phyloP scores from a whole-genome alignment of 1,140 invertebrate species.

The Whitmania pigra region DNA sequence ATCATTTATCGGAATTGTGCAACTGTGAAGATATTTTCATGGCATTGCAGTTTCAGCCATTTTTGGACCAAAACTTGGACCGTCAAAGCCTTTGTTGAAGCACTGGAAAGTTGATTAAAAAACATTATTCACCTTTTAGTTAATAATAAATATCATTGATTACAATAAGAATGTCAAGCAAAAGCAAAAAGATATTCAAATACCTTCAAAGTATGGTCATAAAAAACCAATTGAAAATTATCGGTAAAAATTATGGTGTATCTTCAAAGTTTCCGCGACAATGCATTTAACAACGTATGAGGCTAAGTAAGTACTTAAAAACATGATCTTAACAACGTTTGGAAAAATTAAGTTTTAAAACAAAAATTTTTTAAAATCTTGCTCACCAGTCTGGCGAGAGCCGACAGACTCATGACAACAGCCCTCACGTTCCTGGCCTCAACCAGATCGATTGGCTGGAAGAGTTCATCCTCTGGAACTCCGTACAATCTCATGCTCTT shows the following conservation, averaged over 20 bases:
- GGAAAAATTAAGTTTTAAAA: background rate
- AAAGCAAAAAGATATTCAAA: background rate
- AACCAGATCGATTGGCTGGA: slow-evolving; percentile 85
- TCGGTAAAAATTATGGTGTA: background rate
- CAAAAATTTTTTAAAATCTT: background rate
- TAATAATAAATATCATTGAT: background rate
- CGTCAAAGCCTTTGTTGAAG: slow-evolving; percentile 17
- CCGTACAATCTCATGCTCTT: slow-evolving; percentile 65
- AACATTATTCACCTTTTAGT: background rate
- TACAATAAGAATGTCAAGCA: background rate
- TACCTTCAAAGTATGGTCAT: background rate
- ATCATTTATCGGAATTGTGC: background rate
- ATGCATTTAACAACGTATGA: no score
- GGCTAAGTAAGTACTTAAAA: no score
- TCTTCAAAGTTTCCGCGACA: no score
- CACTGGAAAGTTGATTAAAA: slow-evolving; percentile 8
- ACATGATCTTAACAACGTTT: no score
- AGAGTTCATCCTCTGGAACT: slow-evolving; percentile 73
- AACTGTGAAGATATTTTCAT: background rate
- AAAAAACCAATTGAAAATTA: background rate
- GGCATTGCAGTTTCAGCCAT: slow-evolving; percentile 1
- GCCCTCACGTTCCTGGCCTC: slow-evolving; percentile 81
- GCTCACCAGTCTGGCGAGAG: slow-evolving; percentile 73
- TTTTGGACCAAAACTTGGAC: slow-evolving; percentile 16
- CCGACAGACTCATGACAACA: slow-evolving; percentile 73